A percentile compares a stretch with the other conserved stretches of the same genome.
These are phyloP conservation scores for Eilema caniola DNA, from an alignment of 2,888 invertebrate species.

Conservation along the genomic window DNA sequence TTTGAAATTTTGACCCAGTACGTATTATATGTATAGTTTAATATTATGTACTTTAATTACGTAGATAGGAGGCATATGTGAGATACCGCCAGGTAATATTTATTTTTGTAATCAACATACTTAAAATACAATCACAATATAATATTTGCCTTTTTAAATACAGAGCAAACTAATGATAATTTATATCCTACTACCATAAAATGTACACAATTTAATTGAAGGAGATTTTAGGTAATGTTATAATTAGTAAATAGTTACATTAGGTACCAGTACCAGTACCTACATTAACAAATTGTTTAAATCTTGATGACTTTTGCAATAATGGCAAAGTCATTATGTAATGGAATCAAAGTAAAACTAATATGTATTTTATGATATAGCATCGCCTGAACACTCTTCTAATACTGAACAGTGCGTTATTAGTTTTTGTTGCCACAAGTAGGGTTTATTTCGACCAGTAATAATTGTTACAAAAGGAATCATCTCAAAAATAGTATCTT, in stretches of 20 bases:
- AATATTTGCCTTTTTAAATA: not conserved
- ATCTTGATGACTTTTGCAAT: conserved; percentile 5
- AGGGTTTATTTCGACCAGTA: not conserved
- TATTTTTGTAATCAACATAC: not conserved
- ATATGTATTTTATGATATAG: conserved; percentile 20
- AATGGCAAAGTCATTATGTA: not conserved
- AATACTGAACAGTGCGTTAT: not conserved
- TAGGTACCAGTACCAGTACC: not conserved
- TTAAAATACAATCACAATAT: not conserved
- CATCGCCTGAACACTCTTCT: not conserved
- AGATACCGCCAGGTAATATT: not conserved
- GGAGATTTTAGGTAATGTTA: not conserved
- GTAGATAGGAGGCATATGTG: no score
- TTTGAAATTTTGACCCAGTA: no score
- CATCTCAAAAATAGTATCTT: not conserved
- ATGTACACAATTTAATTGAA: not conserved
- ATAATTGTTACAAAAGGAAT: not conserved
- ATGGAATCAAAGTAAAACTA: conserved; percentile 18
- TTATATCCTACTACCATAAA: not conserved
- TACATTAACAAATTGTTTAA: conserved; percentile 3
- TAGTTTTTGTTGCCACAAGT: not conserved
- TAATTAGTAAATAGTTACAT: not conserved
- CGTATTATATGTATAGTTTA: no score
- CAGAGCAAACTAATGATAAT: not conserved
- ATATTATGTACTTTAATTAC: no score